Base-by-base conservation (phyloP, 2,113 vertebrate species). In the Actenoides hombroni region DNA sequence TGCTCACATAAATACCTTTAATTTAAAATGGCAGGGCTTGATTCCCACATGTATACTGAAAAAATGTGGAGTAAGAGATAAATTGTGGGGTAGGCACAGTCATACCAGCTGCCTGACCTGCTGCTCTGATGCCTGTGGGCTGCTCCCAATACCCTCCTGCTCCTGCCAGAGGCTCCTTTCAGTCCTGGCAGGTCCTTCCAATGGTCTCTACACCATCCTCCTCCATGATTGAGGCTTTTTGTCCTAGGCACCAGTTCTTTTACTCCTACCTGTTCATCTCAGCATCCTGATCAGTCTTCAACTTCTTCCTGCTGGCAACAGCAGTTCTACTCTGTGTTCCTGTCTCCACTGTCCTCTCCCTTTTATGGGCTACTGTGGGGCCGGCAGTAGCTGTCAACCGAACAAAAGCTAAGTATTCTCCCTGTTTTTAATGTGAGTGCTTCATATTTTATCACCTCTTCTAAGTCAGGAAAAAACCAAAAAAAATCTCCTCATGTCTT, bases 71-170 rank as follows among this genome's bases (percentile, higher is more conserved):
- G 12, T 29, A 59, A 56, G 5, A 29, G 33, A 70, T 92, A 63
- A 68, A 74, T 37, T 88, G 42, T 65, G 28, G 11, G 1, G 26
- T n/a, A 14, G 79, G n/a, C 31, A 77, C 20, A 88, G 31, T 9
- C 6, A 2, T 59, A 40, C 23, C 17, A 57, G 28, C 17, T 51
- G 25, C 49, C 59, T 5, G 1, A 15, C 10, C 44, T 77, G 33
- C 40, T 65, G 13, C 57, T 77, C 37, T 63, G n/a, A n/a, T 14
- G 13, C 33, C 29, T 48, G 7, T 0, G 2, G 21, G 25, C 21
- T 86, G 37, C 21, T 65, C 28, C 24, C 0, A 0, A 4, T 46
- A 46, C 46, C 0, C 46, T 75, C 39, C 31, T 2, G 1, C 29
- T 83, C 33, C n/a, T 57, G 24, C 26, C 37, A 78, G 8, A 0